Evolutionary conservation across 2,113 vertebrate species (phyloP).

Genomic region (Hippopotamus amphibius): DNA sequence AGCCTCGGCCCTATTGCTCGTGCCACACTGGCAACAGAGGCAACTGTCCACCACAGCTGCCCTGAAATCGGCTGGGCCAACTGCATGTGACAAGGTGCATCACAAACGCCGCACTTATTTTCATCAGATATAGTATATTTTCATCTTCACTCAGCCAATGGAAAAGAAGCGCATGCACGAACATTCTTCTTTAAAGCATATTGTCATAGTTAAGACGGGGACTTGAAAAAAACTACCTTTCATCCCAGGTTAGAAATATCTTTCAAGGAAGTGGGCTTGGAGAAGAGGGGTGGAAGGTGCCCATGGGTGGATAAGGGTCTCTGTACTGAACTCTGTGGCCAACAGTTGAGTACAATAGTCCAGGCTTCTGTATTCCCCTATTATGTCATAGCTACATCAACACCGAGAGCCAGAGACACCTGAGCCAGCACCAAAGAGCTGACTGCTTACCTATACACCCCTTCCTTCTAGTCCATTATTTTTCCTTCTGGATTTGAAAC

Average conservation of each 20-base stretch:
- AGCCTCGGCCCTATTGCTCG: not conserved
- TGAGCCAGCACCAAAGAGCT: not conserved
- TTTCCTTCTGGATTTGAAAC: not conserved
- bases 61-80: not conserved
- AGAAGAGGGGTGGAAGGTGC: not conserved
- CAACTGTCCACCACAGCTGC: not conserved
- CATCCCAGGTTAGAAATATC: not conserved
- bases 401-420: not conserved
- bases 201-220: not conserved
- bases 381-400: not conserved
- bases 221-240: not conserved
- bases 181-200: not conserved
- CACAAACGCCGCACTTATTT: not conserved
- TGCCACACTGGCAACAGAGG: not conserved
- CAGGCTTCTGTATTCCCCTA: not conserved
- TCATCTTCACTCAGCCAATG: not conserved
- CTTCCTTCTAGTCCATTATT: not conserved
- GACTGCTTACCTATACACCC: not conserved
- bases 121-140: not conserved
- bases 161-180: not conserved
- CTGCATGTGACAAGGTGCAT: not conserved
- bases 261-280: not conserved
- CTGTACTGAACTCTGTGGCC: not conserved
- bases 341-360: accelerated
- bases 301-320: no score